A percentile compares a stretch with the other conserved stretches of the same genome.
Evolutionary conservation across 1,140 invertebrate species (phyloP).

Genomic region (Drosophila saltans): DNA sequence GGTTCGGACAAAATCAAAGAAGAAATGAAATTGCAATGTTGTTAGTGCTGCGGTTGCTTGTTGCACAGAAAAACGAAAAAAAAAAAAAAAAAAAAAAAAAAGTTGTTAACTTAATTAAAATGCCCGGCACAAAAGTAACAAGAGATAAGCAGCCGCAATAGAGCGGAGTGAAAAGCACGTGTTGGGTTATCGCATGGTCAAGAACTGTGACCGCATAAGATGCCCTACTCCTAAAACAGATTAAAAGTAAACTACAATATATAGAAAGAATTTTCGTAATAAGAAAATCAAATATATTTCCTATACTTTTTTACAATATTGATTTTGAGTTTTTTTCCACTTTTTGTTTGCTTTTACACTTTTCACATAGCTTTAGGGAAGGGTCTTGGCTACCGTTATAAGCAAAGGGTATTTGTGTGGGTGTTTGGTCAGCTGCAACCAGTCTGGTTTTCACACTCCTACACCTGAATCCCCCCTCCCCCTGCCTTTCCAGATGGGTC

Average conservation of each 20-base stretch:
- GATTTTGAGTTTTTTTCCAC: not conserved
- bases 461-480: not conserved
- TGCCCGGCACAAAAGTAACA: slow-evolving; percentile 44
- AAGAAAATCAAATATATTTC: not conserved
- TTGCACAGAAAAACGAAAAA: slow-evolving; percentile 15
- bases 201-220: not conserved
- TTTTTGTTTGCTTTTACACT: not conserved
- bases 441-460: slow-evolving; percentile 28
- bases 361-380: no score
- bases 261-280: not conserved
- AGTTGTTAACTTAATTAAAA: slow-evolving; percentile 78
- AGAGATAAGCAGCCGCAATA: slow-evolving; percentile 26
- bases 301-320: not conserved
- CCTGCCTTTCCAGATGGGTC: slow-evolving; percentile 3
- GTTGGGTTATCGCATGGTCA: slow-evolving; percentile 3
- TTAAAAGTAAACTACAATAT: not conserved
- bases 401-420: not conserved
- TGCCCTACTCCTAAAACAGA: not conserved
- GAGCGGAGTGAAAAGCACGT: not conserved
- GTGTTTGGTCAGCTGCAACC: slow-evolving; percentile 1
- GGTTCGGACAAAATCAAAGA: slow-evolving; percentile 43
- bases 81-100: slow-evolving; percentile 22
- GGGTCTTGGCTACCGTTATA: no score
- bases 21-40: slow-evolving; percentile 53
- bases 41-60: slow-evolving; percentile 35